Conservation (phyloP, 1,140 invertebrate genomes). For the Ceratina australensis region DNA sequence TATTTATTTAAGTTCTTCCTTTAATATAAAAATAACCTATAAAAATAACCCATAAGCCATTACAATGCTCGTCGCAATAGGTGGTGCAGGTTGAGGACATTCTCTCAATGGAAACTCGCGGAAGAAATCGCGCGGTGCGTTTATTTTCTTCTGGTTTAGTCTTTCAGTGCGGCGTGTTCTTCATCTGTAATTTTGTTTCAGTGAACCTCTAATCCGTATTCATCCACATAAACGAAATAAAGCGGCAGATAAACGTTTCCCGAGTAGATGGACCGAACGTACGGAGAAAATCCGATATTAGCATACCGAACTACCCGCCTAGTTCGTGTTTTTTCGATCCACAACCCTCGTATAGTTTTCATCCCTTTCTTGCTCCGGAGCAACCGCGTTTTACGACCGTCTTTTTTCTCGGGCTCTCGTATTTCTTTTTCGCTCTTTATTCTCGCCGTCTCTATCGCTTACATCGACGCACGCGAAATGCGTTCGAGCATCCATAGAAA, state of each 20-base stretch:
- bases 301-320: conserved; percentile 63
- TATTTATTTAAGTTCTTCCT: too few relatives aligned
- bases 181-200: not conserved
- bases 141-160: conserved; percentile 11
- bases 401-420: not conserved
- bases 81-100: conserved; percentile 30
- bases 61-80: conserved; percentile 29
- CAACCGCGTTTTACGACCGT: not conserved
- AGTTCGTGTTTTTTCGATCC: conserved; percentile 62
- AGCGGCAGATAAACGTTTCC: conserved; percentile 61
- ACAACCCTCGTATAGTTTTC: not conserved
- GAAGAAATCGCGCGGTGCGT: conserved; percentile 45
- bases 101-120: conserved; percentile 33
- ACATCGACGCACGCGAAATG: conserved; percentile 28
- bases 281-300: conserved; percentile 67
- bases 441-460: conserved; percentile 31
- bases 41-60: not conserved
- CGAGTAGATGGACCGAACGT: conserved; percentile 58
- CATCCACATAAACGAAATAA: conserved; percentile 59
- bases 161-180: rapidly evolving
- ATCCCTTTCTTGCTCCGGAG: conserved; percentile 13
- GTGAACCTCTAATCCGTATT: conserved; percentile 15
- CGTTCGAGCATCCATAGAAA: conserved; percentile 64
- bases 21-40: not conserved
- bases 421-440: conserved; percentile 10